phyloP scores from a whole-genome alignment of 35 echinoderm and acorn worm species.

The Apostichopus californicus region DNA sequence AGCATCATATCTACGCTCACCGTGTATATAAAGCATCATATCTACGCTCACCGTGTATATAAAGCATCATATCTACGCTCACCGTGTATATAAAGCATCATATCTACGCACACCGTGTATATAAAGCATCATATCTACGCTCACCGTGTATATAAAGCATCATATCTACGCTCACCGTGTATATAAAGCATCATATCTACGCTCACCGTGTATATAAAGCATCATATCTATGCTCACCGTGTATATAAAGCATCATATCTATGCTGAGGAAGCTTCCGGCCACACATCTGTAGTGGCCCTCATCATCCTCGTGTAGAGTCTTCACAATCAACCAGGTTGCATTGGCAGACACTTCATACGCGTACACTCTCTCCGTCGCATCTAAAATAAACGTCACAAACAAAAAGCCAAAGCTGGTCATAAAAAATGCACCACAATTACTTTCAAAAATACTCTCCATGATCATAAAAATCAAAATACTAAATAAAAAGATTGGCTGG shows the following conservation, averaged over 20 bases:
- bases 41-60: too few species aligned
- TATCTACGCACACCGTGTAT: too few species aligned
- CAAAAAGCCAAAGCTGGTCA: not conserved
- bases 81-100: too few species aligned
- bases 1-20: conserved; percentile 61
- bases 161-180: conserved; percentile 52
- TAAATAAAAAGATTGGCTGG: too few species aligned
- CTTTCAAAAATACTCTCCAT: not conserved
- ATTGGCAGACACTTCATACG: conserved; percentile 50
- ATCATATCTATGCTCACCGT: conserved; percentile 11
- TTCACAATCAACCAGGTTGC: conserved; percentile 64
- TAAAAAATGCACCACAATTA: not conserved
- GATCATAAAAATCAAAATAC: not conserved
- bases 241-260: conserved; percentile 63
- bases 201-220: not conserved
- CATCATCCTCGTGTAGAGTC: conserved; percentile 49
- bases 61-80: too few species aligned
- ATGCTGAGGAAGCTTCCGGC: conserved; percentile 56
- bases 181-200: too few species aligned
- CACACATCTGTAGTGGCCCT: conserved; percentile 58
- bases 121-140: too few species aligned
- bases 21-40: too few species aligned
- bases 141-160: conserved; percentile 53
- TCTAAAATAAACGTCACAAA: not conserved
- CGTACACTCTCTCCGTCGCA: conserved; percentile 20